These are phyloP conservation scores for Nanorana parkeri DNA, from an alignment of 2,113 vertebrate genomes.

Conservation along the genomic window DNA sequence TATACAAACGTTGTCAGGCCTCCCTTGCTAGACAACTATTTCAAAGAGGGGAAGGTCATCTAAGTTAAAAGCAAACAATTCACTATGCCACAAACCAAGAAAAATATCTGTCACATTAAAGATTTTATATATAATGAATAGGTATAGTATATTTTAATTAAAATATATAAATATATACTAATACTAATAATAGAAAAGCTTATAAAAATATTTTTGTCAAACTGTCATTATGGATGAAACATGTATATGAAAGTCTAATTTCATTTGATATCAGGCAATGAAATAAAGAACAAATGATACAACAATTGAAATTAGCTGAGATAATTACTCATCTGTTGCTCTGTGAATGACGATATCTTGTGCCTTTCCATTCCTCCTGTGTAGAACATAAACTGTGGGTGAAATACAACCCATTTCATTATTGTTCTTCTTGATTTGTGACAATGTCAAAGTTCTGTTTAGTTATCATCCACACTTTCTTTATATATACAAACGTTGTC, in stretches of 20 bases:
- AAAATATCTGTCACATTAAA: slow-evolving; percentile 34
- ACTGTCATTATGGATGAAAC: no score
- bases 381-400: not conserved
- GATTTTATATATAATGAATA: no score
- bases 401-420: not conserved
- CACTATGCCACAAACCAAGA: slow-evolving; percentile 34
- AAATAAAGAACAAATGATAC: no score
- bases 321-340: not conserved
- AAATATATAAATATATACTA: no score
- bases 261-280: no score
- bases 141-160: no score
- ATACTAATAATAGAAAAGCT: no score
- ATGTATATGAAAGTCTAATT: no score
- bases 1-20: slow-evolving; percentile 9
- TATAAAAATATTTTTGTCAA: no score
- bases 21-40: slow-evolving; percentile 9
- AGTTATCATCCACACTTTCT: slow-evolving; percentile 8
- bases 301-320: no score
- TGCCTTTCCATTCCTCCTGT: not conserved
- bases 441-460: slow-evolving; percentile 17
- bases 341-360: not conserved
- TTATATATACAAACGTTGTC: slow-evolving; percentile 12
- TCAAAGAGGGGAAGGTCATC: slow-evolving; percentile 6
- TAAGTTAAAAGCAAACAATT: slow-evolving; percentile 36
- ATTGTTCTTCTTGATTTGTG: slow-evolving; percentile 3